phyloP scores from a whole-genome alignment of 2,113 vertebrate species.

The Nycticryphes semicollaris region DNA sequence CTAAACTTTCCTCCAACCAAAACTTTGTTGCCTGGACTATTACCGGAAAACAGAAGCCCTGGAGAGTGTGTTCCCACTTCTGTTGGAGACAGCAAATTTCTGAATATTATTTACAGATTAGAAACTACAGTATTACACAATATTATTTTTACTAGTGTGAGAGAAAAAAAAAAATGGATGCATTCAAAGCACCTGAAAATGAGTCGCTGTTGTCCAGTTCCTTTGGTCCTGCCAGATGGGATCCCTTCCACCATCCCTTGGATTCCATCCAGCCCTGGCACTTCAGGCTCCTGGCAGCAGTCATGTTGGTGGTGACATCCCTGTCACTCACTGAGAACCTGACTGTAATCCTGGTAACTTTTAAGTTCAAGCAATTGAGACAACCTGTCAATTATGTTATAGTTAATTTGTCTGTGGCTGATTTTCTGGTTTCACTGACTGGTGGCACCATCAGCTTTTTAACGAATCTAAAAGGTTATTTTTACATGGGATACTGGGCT shows the following conservation, averaged over 20 bases:
- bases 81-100: not conserved
- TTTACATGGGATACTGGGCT: conserved; percentile 87
- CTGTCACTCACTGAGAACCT: conserved; percentile 87
- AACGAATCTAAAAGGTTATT: conserved; percentile 87
- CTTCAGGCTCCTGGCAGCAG: conserved; percentile 83
- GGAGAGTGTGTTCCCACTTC: not conserved
- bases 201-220: conserved; percentile 41
- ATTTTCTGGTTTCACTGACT: conserved; percentile 85
- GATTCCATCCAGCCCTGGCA: conserved; percentile 83
- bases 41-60: not conserved
- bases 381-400: conserved; percentile 90
- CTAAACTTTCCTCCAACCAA: not conserved
- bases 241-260: conserved; percentile 79
- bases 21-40: not conserved
- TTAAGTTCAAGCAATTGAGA: conserved; percentile 85
- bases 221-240: conserved; percentile 19
- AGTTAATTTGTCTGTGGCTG: conserved; percentile 87
- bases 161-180: conserved; percentile 68
- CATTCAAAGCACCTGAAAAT: conserved; percentile 68
- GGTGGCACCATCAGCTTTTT: conserved; percentile 87
- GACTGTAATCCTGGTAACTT: conserved; percentile 87
- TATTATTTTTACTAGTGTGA: not conserved
- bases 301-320: conserved; percentile 85
- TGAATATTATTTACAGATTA: not conserved
- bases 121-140: not conserved